A percentile compares a stretch with the other conserved stretches of the same genome.
These are phyloP conservation scores for Ostrea denselamellosa DNA, from an alignment of 1,140 invertebrate genomes.

Conservation along the genomic window DNA sequence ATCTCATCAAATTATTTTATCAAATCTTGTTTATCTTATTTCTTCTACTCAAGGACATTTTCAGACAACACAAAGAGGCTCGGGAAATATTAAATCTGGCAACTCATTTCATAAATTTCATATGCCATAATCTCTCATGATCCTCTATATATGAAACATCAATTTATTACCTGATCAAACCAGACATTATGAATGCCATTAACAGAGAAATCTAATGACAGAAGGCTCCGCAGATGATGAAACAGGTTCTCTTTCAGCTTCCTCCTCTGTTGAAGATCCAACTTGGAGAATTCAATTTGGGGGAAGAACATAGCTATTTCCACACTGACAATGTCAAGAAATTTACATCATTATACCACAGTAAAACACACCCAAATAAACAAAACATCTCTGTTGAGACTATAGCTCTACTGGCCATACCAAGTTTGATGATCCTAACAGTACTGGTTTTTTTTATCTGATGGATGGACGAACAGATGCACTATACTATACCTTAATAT, in stretches of 20 bases:
- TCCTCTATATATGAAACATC: background rate
- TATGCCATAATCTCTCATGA: no score
- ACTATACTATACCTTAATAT: no score
- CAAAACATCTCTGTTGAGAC: background rate
- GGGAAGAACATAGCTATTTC: conserved; percentile 39
- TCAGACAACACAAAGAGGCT: no score
- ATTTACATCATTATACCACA: background rate
- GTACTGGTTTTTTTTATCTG: no score
- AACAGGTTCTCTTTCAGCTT: background rate
- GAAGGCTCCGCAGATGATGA: background rate
- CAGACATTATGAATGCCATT: conserved; percentile 16
- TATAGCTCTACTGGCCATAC: no score
- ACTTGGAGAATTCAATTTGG: conserved; percentile 27
- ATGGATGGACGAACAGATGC: no score
- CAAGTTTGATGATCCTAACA: no score
- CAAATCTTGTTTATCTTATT: no score
- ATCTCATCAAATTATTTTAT: no score
- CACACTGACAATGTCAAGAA: conserved; percentile 26
- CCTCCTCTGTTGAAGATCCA: background rate
- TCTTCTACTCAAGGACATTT: no score
- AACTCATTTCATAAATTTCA: no score
- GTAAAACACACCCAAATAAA: background rate
- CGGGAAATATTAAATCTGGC: no score
- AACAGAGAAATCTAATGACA: background rate
- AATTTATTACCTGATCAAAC: conserved; percentile 39